Conservation (phyloP, 2,113 vertebrate species). For the Macquaria australasica region DNA sequence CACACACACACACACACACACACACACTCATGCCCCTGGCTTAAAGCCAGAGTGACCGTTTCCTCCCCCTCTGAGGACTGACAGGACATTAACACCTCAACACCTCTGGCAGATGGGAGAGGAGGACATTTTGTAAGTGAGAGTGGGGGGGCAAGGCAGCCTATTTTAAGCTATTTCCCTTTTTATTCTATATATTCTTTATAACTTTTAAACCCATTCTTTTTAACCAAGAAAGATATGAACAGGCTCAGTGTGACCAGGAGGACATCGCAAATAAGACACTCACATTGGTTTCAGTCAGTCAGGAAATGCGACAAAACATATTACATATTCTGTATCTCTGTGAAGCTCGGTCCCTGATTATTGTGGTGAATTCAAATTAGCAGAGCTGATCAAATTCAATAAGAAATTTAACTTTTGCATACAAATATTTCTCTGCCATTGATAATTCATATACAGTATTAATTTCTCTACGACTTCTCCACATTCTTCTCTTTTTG, state of each 20-base stretch:
- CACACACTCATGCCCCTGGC: conserved; percentile 2
- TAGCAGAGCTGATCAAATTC: too few species aligned
- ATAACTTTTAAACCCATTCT: neutral
- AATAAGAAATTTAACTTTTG: too few species aligned
- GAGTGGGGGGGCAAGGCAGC: neutral
- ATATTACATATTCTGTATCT: neutral
- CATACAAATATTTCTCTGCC: too few species aligned
- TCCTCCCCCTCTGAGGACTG: conserved; percentile 59
- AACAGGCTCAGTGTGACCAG: neutral
- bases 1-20: neutral
- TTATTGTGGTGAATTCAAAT: neutral
- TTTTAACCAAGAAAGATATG: neutral
- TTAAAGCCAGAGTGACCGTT: conserved; percentile 37
- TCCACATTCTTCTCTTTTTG: too few species aligned
- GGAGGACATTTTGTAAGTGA: conserved; percentile 35
- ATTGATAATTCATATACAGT: too few species aligned
- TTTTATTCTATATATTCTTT: too few species aligned
- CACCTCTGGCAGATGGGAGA: conserved; percentile 61
- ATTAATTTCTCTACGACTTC: too few species aligned
- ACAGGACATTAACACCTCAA: conserved; percentile 66
- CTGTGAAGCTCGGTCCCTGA: neutral
- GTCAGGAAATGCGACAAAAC: neutral
- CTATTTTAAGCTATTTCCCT: neutral
- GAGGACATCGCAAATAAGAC: neutral
- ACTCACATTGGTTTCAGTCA: neutral